phyloP scores from a whole-genome alignment of 1,140 invertebrate species.

The Sitobion miscanthi region DNA sequence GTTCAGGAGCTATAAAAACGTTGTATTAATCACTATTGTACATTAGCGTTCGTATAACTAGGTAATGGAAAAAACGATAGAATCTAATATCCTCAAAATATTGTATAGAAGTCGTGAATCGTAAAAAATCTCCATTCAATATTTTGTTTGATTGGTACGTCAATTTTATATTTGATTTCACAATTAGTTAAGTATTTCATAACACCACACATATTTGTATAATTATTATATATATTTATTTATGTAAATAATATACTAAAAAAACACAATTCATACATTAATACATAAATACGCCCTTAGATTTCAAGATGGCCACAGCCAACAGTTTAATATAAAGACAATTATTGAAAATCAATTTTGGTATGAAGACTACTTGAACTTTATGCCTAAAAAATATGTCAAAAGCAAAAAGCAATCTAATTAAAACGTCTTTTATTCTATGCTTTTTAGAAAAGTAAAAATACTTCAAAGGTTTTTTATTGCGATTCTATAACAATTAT shows the following conservation, averaged over 20 bases:
- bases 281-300: background rate
- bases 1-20: too few species aligned
- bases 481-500: background rate
- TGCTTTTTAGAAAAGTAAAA: background rate
- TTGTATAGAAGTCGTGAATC: background rate
- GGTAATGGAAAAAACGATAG: background rate
- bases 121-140: background rate
- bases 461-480: background rate
- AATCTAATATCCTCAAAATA: background rate
- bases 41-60: background rate
- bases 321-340: background rate
- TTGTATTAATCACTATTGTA: too few species aligned
- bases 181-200: background rate
- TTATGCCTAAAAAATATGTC: background rate
- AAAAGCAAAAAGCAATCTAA: background rate
- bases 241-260: conserved; percentile 1
- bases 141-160: background rate
- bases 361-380: background rate
- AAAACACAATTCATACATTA: background rate
- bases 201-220: background rate
- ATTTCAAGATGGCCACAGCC: background rate
- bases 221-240: background rate
- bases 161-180: background rate
- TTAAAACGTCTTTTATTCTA: background rate
- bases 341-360: background rate